Base-by-base conservation (phyloP, 2,113 vertebrate species). In the Lepidothrix coronata region DNA sequence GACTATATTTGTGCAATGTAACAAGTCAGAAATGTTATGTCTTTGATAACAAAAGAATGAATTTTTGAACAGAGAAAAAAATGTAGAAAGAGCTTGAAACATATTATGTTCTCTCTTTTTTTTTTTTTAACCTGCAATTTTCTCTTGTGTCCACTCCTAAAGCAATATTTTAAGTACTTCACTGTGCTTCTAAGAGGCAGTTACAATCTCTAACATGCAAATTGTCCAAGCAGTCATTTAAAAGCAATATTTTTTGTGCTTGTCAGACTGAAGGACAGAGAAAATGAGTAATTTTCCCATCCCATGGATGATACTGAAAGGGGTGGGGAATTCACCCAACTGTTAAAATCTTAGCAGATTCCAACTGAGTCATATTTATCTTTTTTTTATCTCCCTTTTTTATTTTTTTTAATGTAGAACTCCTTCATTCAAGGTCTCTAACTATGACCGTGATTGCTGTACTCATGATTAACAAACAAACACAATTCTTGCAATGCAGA, bases 261-360 rank as follows among this genome's bases (percentile, higher is more conserved):
- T 93, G 43, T 95, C 79, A 88, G 27, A 44, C 31, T 79, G 85
- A 90, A 93, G 88, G 68, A 51, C 72, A 89, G 18, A 88, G 78
- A 85, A 93, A 95, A 93, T 70, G 21, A 82, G 30, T 25, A 73
- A 65, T 89, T 95, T 95, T 61, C 37, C 11, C 14, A 57, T 78
- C 52, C n/a, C 23, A 48, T 43, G 14, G 31, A 54, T 65, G 46
- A 66, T 70, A 88, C 27, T 28, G 49, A 76, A 94, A 83, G 31
- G 16, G 55, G 55, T 71, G 82, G 43, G 5, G 24, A 95, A 85
- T 66, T 94, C 74, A 70, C 21, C 3, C 63, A 62, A 9, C 67
- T 85, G 54, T 75, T 85, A 90, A 91, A 88, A 91, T 33, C 58
- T 73, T 71, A 59, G 20, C 27, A 77, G 55, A 75, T 86, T 92